Conservation (phyloP, 2,797 vertebrate genomes). For the Crenichthys baileyi region DNA sequence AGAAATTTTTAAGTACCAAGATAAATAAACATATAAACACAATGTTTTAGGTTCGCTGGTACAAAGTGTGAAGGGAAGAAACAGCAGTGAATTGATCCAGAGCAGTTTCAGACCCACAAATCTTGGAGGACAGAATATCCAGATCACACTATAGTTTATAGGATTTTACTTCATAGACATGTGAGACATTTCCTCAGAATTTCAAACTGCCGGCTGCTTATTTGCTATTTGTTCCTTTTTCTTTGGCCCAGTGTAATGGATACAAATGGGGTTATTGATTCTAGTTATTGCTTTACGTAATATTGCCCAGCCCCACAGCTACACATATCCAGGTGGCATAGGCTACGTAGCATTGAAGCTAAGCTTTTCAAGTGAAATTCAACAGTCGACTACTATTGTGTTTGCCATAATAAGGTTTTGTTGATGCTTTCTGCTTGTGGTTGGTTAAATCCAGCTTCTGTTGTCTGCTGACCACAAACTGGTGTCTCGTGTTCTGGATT, state of each 20-base stretch:
- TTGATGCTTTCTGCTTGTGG: conserved; percentile 26
- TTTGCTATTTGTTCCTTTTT: not conserved
- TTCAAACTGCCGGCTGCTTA: not conserved
- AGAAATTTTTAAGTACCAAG: not conserved
- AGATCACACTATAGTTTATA: not conserved
- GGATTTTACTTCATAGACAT: not conserved
- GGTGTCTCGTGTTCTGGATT: conserved; percentile 7
- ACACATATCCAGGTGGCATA: conserved; percentile 41
- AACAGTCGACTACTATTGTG: conserved; percentile 22
- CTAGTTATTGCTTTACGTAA: not conserved
- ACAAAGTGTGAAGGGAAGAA: not conserved
- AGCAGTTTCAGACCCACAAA: no score
- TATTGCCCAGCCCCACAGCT: conserved; percentile 12
- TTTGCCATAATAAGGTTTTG: conserved; percentile 9
- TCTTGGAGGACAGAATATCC: not conserved
- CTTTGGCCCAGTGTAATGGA: not conserved
- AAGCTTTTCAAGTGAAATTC: not conserved
- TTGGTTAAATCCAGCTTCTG: conserved; percentile 11
- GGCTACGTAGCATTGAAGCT: conserved; percentile 30
- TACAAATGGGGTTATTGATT: not conserved
- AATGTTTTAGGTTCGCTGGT: not conserved
- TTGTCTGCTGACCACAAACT: conserved; percentile 47
- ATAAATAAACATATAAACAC: not conserved
- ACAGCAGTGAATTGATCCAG: no score
- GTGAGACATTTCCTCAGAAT: not conserved